Percentiles rank a stretch among this genome's conserved stretches.
Evolutionary conservation across 1,140 invertebrate species (phyloP).

Genomic region (Drosophila virilis): DNA sequence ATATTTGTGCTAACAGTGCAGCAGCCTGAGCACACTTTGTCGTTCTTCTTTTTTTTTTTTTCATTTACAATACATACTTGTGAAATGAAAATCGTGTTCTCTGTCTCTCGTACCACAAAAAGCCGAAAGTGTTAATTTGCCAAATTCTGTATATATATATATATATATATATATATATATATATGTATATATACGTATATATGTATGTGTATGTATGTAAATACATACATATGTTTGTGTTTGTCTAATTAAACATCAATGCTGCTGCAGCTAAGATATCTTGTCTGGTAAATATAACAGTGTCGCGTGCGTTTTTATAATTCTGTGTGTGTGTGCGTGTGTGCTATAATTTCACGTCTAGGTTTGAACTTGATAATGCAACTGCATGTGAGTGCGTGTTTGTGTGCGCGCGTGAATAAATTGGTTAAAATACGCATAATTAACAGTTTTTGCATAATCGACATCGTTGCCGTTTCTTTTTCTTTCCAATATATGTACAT

Average conservation of each 20-base stretch:
- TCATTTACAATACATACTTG: constrained; percentile 27
- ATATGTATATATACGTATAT: constrained; percentile 2
- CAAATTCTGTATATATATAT: constrained; percentile 52
- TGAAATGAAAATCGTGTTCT: constrained; percentile 21
- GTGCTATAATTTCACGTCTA: constrained; percentile 12
- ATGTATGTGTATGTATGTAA: constrained; percentile 2
- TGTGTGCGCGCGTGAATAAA: constrained; percentile 10
- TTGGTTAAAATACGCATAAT: constrained; percentile 36
- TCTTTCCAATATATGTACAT: constrained; percentile 61
- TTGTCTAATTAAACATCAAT: constrained; percentile 33
- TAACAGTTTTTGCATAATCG: constrained; percentile 72
- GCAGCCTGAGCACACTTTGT: constrained; percentile 1
- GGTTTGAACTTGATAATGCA: constrained; percentile 20
- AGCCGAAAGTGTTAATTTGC: constrained; percentile 66
- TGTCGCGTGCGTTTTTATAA: constrained; percentile 13
- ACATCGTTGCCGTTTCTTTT: constrained; percentile 39
- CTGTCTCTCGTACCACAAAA: constrained; percentile 28
- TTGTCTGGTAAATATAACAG: constrained; percentile 40
- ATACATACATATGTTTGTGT: constrained; percentile 15
- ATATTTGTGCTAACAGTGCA: constrained; percentile 32
- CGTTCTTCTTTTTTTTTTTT: constrained; percentile 25
- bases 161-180: constrained; percentile 10
- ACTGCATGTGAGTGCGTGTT: not conserved
- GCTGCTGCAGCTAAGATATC: constrained; percentile 27
- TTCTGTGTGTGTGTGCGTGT: constrained; percentile 15